Base-by-base conservation (phyloP, 2,113 vertebrate species). In the Nicator chloris region DNA sequence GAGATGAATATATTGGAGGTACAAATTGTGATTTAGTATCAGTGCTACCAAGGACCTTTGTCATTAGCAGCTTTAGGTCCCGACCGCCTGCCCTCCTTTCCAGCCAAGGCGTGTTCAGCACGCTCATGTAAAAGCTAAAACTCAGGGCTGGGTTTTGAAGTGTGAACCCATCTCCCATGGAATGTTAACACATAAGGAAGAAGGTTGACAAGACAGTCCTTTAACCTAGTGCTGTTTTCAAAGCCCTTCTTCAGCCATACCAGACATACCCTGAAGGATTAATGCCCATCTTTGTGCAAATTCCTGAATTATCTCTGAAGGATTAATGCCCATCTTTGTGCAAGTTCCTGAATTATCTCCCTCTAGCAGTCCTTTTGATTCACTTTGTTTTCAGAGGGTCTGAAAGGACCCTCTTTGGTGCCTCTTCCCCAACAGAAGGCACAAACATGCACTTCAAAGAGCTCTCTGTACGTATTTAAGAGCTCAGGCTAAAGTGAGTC, bases 101-200 rank as follows among this genome's bases (percentile, higher is more conserved):
- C 26, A 71, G 11, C 59, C 39, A 50, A 69, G 53, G 21, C 42
- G 28, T 21, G 26, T 53, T 77, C 35, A 60, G 27, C 39, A 11
- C 45, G 71, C 19, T 27, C 30, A 2, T 71, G 6, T 57, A 47
- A 35, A 49, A 68, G 9, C 35, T 63, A 9, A 63, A 68, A 28
- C 33, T 82, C 17, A 14, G 63, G 19, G 19, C 63, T 68, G 28
- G 33, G 7, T 13, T 71, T 57, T 68, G 39, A 71, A 31, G 22
- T 44, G 22, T 30, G 2, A 50, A 11, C 1, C 1, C 37, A 27
- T 68, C 17, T 56, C 17, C 56, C 2, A 1, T 44, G 18, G n/a
- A 63, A 50, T 49, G 31, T 2, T 27, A 30, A 2, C 24, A 12
- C 7, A 3, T 19, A 61, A 61, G 18, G 20, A 44, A 50, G 50